Percentiles rank a stretch among this genome's conserved stretches.
Conservation (phyloP, 2,113 vertebrate species). For the Gila orcuttii region DNA sequence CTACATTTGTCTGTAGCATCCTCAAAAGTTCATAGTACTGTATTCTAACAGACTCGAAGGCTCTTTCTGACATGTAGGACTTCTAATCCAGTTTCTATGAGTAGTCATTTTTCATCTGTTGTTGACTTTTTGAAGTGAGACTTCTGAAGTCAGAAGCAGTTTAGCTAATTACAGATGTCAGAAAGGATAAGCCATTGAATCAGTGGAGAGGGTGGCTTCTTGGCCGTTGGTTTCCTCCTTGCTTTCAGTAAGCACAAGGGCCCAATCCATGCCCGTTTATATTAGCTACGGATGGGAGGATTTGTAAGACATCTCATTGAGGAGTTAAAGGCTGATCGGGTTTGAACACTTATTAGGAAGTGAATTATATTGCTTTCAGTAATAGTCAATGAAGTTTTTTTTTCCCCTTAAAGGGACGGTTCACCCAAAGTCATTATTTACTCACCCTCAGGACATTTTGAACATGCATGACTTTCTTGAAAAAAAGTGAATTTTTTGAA, state of each 20-base stretch:
- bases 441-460: neutral
- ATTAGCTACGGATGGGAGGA: conserved; percentile 10
- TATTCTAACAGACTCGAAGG: neutral
- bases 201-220: neutral
- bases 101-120: neutral
- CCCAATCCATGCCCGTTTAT: neutral
- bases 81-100: neutral
- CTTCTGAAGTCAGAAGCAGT: neutral
- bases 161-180: conserved; percentile 33
- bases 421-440: neutral
- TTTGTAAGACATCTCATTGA: neutral
- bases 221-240: conserved; percentile 28
- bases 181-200: conserved; percentile 16
- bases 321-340: neutral
- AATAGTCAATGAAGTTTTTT: neutral
- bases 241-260: neutral
- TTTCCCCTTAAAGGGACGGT: neutral
- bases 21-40: neutral
- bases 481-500: neutral
- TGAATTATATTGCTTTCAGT: neutral
- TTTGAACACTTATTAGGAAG: neutral
- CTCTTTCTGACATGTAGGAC: neutral
- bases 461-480: neutral
- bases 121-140: neutral
- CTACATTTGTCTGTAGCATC: neutral